These are phyloP conservation scores for Pristionchus entomophagus DNA, from an alignment of 2,888 invertebrate genomes.

Conservation along the genomic window DNA sequence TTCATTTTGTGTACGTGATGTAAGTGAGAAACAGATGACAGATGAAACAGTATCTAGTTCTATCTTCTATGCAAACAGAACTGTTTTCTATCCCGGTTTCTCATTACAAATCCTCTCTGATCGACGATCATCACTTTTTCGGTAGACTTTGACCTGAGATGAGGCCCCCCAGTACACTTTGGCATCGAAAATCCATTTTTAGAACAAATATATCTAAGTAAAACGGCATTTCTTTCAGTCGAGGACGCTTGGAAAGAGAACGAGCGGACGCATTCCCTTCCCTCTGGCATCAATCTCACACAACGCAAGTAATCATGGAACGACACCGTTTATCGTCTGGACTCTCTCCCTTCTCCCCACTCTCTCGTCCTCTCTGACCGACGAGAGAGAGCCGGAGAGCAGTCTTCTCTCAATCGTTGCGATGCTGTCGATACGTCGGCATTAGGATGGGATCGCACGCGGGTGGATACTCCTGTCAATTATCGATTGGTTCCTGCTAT, in stretches of 20 bases:
- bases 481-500: not conserved
- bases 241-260: slow-evolving; percentile 47
- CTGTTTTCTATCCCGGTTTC: no score
- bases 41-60: no score
- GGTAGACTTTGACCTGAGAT: no score
- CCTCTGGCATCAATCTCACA: slow-evolving; percentile 36
- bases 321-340: not conserved
- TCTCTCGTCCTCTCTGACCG: not conserved
- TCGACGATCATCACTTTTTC: no score
- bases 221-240: slow-evolving; percentile 44
- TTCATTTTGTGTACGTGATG: no score
- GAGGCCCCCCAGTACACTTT: no score
- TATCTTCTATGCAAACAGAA: no score
- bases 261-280: not conserved
- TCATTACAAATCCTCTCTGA: no score
- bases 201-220: no score
- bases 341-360: not conserved
- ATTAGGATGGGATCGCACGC: slow-evolving; percentile 49
- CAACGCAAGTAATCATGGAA: not conserved
- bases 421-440: slow-evolving; percentile 49
- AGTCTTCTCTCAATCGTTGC: slow-evolving; percentile 30
- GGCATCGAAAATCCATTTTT: no score
- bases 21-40: no score
- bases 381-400: not conserved
- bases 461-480: slow-evolving; percentile 44